Base-by-base conservation (phyloP, 2,797 vertebrate species). In the Falco novaeseelandiae region DNA sequence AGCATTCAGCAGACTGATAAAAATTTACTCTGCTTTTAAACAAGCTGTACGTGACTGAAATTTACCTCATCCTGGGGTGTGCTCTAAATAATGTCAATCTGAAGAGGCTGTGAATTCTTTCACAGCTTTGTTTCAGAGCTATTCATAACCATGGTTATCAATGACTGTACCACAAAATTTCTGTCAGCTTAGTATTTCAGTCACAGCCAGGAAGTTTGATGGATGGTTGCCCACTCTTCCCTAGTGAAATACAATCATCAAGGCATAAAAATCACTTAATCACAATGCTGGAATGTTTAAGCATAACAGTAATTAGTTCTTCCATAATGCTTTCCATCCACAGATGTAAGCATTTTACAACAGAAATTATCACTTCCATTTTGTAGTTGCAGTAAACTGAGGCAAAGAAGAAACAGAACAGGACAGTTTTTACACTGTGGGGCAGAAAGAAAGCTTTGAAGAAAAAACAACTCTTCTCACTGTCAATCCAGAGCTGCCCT, bases 141-240 rank as follows among this genome's bases (percentile, higher is more conserved):
- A 93, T 97, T 98, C 97, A 98, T 97, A 98, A 97, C 96, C 91
- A 93, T 80, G 76, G 95, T 96, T 98, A 98, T 98, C 98, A 98
- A 98, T 98, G 97, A 95, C 96, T 97, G 87, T 93, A 97, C 95
- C 93, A 92, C 96, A 97, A 97, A 97, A 97, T 97, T 97, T 97
- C 96, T 97, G 93, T 97, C 74, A 73, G 74, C 57, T 92, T 71
- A 93, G 77, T 93, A 87, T 82, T 94, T 91, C 83, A 86, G 73
- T 82, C 10, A 2, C 63, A 94, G 81, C 32, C 83, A 92, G 81
- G 40, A 94, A 87, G 83, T 79, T 87, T 95, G 88, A 94, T 95
- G 94, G 95, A 96, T 93, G 59, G 48, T 89, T 96, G 88, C 93
- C 81, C 83, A 82, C 73, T 89, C 83, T 90, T 93, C 29, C 63